phyloP scores from a whole-genome alignment of 2,888 invertebrate genomes.

The Theodoxus fluviatilis region DNA sequence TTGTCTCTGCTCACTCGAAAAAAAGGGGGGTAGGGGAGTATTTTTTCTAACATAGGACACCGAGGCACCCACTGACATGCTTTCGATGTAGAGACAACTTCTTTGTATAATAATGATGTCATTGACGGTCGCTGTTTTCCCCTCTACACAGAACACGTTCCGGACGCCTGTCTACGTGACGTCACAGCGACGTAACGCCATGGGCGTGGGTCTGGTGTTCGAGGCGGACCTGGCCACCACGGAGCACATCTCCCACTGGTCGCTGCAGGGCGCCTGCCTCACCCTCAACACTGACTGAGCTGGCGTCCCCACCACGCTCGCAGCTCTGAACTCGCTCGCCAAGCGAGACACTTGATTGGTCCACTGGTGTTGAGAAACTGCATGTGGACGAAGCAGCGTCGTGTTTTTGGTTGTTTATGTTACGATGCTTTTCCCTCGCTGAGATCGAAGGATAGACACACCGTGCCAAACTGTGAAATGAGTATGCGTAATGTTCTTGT shows the following conservation, averaged over 20 bases:
- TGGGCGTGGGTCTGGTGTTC: conserved; percentile 90
- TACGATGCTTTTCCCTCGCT: background rate
- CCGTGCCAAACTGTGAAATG: no score
- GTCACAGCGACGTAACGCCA: conserved; percentile 83
- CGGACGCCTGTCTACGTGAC: conserved; percentile 90
- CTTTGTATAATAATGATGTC: no score
- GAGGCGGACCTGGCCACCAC: conserved; percentile 84
- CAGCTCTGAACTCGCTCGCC: background rate
- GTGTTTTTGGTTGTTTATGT: background rate
- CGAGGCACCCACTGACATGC: no score
- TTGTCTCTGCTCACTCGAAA: no score
- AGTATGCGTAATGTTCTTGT: no score
- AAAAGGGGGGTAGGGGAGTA: no score
- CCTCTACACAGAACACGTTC: conserved; percentile 78
- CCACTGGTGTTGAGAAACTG: background rate
- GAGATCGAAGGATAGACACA: no score
- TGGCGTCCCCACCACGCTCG: conserved; percentile 57
- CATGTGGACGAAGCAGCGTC: background rate
- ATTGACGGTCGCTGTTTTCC: no score
- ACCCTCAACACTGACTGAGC: conserved; percentile 80
- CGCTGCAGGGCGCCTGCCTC: conserved; percentile 87
- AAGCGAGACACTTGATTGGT: background rate
- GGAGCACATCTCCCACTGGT: conserved; percentile 87
- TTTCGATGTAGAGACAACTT: no score
- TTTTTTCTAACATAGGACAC: no score